Evolutionary conservation across 2,113 vertebrate species (phyloP).

Genomic region (Leucopsar rothschildi): DNA sequence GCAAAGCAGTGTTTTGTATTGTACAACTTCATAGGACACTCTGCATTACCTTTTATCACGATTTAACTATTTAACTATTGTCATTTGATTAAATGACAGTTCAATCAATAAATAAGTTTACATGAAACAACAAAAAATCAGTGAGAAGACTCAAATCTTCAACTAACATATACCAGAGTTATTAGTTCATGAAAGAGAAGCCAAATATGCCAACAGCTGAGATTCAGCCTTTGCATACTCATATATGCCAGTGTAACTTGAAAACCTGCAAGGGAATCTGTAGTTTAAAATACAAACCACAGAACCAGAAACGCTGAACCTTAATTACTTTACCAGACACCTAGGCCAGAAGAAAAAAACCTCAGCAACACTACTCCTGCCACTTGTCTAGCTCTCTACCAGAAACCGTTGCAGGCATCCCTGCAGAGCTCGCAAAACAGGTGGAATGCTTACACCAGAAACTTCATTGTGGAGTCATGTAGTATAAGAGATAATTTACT

Average conservation of each 20-base stretch:
- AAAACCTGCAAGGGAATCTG: neutral
- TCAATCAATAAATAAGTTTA: neutral
- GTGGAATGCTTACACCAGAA: neutral
- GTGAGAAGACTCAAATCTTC: neutral
- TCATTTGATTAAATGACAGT: neutral
- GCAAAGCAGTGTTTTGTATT: neutral
- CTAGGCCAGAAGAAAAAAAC: neutral
- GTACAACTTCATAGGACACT: neutral
- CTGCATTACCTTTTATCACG: neutral
- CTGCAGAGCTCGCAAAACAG: neutral
- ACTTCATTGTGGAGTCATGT: rapidly evolving
- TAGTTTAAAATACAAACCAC: neutral
- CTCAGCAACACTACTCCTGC: neutral
- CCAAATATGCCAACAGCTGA: neutral
- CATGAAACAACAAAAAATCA: neutral
- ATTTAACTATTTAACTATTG: neutral
- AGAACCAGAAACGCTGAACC: neutral
- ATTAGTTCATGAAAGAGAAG: neutral
- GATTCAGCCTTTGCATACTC: neutral
- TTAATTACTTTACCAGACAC: neutral
- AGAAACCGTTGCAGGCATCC: neutral
- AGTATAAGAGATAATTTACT: neutral
- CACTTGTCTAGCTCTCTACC: neutral
- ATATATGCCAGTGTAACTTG: neutral
- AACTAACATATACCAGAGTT: neutral